A percentile compares a stretch with the other conserved stretches of the same genome.
These are phyloP conservation scores for Meliscaeva auricollis DNA, from an alignment of 2,888 invertebrate genomes.

Conservation along the genomic window DNA sequence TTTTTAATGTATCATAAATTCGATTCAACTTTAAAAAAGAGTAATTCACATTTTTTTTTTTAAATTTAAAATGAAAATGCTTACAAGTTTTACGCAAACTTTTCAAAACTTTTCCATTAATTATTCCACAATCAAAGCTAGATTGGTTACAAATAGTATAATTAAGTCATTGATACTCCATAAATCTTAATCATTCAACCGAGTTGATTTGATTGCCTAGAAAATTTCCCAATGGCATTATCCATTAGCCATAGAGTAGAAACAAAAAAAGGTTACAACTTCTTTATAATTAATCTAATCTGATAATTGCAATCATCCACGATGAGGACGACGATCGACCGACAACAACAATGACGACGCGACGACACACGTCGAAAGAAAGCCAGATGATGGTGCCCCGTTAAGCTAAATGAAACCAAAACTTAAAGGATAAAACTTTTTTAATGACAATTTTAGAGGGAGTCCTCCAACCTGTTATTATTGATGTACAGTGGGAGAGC, in stretches of 20 bases:
- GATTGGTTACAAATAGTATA: conserved; percentile 19
- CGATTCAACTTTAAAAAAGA: no score
- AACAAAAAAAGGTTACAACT: conserved; percentile 14
- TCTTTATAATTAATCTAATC: conserved; percentile 27
- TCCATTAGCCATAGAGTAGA: neutral
- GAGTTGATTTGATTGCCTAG: conserved; percentile 15
- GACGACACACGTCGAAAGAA: neutral
- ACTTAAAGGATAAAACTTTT: conserved; percentile 25
- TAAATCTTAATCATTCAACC: conserved; percentile 17
- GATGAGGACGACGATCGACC: no score
- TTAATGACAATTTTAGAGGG: conserved; percentile 16
- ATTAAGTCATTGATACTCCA: conserved; percentile 29
- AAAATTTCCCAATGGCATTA: neutral
- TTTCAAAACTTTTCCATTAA: no score
- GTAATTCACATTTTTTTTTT: no score
- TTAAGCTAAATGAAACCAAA: neutral
- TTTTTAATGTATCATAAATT: no score
- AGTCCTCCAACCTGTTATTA: neutral
- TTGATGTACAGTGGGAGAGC: neutral
- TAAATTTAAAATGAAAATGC: no score
- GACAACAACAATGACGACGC: neutral
- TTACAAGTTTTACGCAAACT: no score
- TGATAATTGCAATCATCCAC: conserved; percentile 19
- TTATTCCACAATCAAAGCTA: neutral
- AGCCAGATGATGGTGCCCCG: neutral